Conservation (phyloP, 2,888 invertebrate genomes). For the Leucophora obtusa region DNA sequence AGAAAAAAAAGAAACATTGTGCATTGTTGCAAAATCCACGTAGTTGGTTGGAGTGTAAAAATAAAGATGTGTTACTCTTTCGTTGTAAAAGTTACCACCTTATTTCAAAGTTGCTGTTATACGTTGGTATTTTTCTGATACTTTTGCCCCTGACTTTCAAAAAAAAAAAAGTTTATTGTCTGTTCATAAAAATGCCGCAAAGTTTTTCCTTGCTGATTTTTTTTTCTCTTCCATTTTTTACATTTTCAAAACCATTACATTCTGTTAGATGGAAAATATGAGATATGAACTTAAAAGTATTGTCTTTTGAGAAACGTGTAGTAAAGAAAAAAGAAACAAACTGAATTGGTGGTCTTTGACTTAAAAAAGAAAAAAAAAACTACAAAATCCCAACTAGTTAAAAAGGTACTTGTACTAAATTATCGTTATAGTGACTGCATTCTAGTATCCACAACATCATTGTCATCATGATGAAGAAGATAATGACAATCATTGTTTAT, state of each 20-base stretch:
- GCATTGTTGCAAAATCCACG: not conserved
- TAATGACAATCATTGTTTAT: not conserved
- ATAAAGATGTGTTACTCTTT: slow-evolving; percentile 24
- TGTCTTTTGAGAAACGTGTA: not conserved
- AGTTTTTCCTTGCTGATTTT: slow-evolving; percentile 13
- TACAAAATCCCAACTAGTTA: not conserved
- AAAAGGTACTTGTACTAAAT: slow-evolving; percentile 9
- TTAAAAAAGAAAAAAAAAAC: not conserved
- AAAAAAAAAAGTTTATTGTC: slow-evolving; percentile 25
- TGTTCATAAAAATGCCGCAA: slow-evolving; percentile 33
- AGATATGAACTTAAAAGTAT: slow-evolving; percentile 3
- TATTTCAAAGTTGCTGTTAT: slow-evolving; percentile 11
- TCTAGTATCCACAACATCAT: not conserved
- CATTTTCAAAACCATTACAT: slow-evolving; percentile 16
- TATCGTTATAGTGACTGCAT: not conserved
- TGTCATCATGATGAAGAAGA: not conserved
- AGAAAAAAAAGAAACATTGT: slow-evolving; percentile 1
- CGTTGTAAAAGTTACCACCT: slow-evolving; percentile 6
- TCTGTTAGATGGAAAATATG: slow-evolving; percentile 6
- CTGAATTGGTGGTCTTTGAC: not conserved
- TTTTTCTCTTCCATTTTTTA: not conserved
- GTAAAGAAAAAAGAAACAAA: not conserved
- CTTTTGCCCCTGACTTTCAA: slow-evolving; percentile 44
- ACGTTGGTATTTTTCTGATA: slow-evolving; percentile 14
- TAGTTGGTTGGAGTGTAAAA: not conserved